phyloP scores from a whole-genome alignment of 1,140 invertebrate species.

The Linepithema humile region DNA sequence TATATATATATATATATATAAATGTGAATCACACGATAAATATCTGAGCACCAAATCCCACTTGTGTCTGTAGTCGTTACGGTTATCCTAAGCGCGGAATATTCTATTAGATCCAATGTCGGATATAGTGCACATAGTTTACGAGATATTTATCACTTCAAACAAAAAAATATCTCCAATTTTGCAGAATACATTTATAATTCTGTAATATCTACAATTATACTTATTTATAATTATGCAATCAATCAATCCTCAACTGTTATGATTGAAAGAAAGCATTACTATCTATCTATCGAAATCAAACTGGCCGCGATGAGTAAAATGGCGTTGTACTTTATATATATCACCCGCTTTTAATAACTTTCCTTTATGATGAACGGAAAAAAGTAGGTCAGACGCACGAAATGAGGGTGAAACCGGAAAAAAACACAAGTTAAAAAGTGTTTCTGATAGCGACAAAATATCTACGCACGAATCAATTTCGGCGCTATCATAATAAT shows the following conservation, averaged over 20 bases:
- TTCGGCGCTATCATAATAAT: constrained; percentile 6
- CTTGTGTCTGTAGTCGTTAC: constrained; percentile 13
- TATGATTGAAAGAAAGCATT: not conserved
- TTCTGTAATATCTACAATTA: not conserved
- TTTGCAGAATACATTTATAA: constrained; percentile 1
- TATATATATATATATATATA: constrained; percentile 18
- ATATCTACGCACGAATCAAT: not conserved
- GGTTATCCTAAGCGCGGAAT: not conserved
- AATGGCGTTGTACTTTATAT: not conserved
- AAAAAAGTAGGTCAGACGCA: not conserved
- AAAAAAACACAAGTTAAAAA: constrained; percentile 4
- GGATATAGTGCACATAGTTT: not conserved
- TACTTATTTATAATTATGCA: not conserved
- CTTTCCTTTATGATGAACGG: not conserved
- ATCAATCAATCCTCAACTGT: not conserved
- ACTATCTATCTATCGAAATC: not conserved
- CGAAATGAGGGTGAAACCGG: not conserved
- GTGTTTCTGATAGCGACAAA: not conserved
- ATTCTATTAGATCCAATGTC: constrained; percentile 11
- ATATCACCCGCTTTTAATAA: constrained; percentile 9
- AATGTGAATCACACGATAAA: constrained; percentile 57
- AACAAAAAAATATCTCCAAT: constrained; percentile 5
- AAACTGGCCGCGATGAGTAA: not conserved
- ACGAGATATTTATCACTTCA: not conserved
- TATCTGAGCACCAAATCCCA: constrained; percentile 47